Evolutionary conservation across 2,888 invertebrate species (phyloP).

Genomic region (Phlogophora meticulosa): DNA sequence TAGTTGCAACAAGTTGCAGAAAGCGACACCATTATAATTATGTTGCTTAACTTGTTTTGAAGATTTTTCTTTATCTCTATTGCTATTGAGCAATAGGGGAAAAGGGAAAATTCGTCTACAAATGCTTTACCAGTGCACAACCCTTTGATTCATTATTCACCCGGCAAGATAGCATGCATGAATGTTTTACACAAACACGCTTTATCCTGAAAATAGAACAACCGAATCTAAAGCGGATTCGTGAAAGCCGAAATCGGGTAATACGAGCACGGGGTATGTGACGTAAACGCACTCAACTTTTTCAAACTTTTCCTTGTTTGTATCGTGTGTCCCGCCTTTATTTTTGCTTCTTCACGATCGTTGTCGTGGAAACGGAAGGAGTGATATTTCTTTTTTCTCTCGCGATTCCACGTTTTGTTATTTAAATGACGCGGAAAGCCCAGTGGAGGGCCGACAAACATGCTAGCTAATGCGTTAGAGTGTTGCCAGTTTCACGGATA

Average conservation of each 20-base stretch:
- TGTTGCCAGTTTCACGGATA: constrained; percentile 48
- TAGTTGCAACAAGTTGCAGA: background rate
- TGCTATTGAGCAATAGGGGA: background rate
- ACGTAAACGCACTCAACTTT: constrained; percentile 46
- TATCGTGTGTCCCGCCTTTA: constrained; percentile 43
- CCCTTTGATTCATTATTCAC: constrained; percentile 54
- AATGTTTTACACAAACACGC: constrained; percentile 31
- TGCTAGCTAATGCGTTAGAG: constrained; percentile 61
- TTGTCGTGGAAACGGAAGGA: constrained; percentile 64
- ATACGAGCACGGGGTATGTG: constrained; percentile 28
- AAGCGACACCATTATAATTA: background rate
- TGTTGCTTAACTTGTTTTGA: constrained; percentile 3
- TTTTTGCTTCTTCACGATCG: constrained; percentile 53
- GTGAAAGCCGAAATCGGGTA: constrained; percentile 44
- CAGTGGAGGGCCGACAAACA: constrained; percentile 65
- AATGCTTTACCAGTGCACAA: constrained; percentile 22
- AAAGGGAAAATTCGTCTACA: constrained; percentile 6
- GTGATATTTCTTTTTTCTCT: constrained; percentile 70
- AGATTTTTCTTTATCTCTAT: too few species aligned
- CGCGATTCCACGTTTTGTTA: constrained; percentile 76
- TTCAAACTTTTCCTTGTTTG: constrained; percentile 61
- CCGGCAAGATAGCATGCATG: constrained; percentile 26
- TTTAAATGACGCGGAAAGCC: constrained; percentile 80
- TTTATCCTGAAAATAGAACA: constrained; percentile 38
- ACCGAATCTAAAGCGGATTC: constrained; percentile 44